Base-by-base conservation (phyloP, 1,140 invertebrate species). In the Hyphantria cunea region DNA sequence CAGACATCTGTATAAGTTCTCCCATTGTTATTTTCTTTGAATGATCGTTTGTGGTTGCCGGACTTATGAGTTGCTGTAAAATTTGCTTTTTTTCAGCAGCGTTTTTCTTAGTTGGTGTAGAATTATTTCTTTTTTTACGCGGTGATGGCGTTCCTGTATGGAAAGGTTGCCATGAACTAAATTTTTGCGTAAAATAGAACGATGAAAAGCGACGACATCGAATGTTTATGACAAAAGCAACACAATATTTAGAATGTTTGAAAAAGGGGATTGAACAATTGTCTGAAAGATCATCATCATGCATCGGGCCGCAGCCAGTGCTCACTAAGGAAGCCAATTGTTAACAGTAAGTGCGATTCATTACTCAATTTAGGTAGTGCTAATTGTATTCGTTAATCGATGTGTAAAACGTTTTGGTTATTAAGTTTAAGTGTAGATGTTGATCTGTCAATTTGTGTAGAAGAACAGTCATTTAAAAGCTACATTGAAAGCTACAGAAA, bases 61-160 rank as follows among this genome's bases (percentile, higher is more conserved):
- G 91, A 62, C 87, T 91, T 70, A 96, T 93, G 9, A 96, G 84
- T 72, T 95, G 94, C 76, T 95, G 94, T 6, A 96, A 90, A 56
- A 96, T 95, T 85, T 95, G 94, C 75, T 95, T 95, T 76, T 94
- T 95, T 80, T 95, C 94, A 32, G 93, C 94, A 64, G 93, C 93
- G 76, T 93, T 94, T 82, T 93, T 94, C 85, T 93, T 94, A 42
- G 93, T 94, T 64, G 93, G 93, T 53, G 93, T 95, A 41, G 94
- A 95, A 81, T 95, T 95, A 80, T 95, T 95, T 49, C 94, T 91
- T 87, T 94, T 94, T 80, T 95, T 94, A 60, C 94, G 92, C 31
- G 94, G 94, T 25, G 94, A 94, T 37, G 94, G 94, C 37, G 93
- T 93, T 78, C 94, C 94, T 95, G 83, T 70, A 66, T 62, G 70